Base-by-base conservation (phyloP, 2,797 vertebrate species). In the Fringilla coelebs region DNA sequence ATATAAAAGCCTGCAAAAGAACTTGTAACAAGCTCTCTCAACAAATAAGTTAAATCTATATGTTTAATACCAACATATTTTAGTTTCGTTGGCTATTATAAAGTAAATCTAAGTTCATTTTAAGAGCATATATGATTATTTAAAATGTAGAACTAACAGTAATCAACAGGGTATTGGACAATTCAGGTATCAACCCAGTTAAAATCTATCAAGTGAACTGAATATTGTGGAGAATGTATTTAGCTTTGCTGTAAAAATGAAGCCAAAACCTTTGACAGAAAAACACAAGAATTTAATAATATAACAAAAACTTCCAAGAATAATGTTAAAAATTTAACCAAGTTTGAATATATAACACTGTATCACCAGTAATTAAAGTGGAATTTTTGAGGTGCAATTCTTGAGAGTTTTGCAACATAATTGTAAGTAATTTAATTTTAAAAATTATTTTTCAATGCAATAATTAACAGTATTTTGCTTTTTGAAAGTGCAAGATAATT, bases 281-380 rank as follows among this genome's bases (percentile, higher is more conserved):
- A 49, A 72, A 13, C 6, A 29, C 3, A 38, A 34, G 13, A 51
- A 41, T 41, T 41, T 41, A 41, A 6, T 61, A 72, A 34, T 24
- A 22, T 3, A 46, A 13, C 11, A 34, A 49, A 45, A 34, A 7
- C 19, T 49, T 68, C 31, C 19, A 68, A 29, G 24, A 79, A 57
- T 71, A 71, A 36, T n/a, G 10, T 31, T 74, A 31, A 85, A 89
- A 51, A 38, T 49, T 3, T 28, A 62, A 41, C 13, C 4, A 7
- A 22, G 3, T 60, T 85, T 0, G 0, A 67, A 4, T n/a, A 11
- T 25, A 13, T 36, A 38, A 41, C 12, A n/a, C 17, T 36, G 1
- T 40, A 38, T 40, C 17, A 31, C 6, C 7, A 20, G 12, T 74
- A 76, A 24, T 65, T 73, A 31, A 77, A 48, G 19, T 70, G 13